Percentiles rank a stretch among this genome's conserved stretches.
Conservation (phyloP, 2,888 invertebrate species). For the Oegoconia quadripuncta region DNA sequence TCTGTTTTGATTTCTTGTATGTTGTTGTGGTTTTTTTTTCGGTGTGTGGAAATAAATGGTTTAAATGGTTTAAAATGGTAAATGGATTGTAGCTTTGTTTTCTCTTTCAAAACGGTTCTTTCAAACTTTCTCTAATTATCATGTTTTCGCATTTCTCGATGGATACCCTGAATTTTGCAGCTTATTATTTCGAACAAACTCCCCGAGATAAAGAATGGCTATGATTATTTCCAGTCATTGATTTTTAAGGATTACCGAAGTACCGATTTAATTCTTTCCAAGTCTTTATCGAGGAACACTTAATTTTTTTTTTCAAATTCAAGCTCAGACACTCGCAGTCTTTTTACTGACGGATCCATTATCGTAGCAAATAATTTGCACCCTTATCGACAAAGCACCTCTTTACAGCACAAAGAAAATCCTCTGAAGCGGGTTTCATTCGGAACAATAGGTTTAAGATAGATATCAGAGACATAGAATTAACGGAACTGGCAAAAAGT, state of each 20-base stretch:
- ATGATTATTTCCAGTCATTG: background rate
- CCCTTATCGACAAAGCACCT: conserved; percentile 32
- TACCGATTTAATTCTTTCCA: background rate
- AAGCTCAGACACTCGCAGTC: conserved; percentile 25
- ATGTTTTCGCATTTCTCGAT: too few species aligned
- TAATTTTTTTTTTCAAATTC: conserved; percentile 18
- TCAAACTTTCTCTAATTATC: too few species aligned
- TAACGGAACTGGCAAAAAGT: conserved; percentile 1
- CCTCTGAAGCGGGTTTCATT: conserved; percentile 34
- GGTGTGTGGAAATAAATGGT: too few species aligned
- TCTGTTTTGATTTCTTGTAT: too few species aligned
- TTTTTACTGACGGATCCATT: conserved; percentile 25
- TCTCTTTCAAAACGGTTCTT: too few species aligned
- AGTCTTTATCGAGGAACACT: background rate
- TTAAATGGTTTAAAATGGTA: too few species aligned
- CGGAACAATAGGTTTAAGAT: conserved; percentile 33
- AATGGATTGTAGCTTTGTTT: too few species aligned
- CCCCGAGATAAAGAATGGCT: too few species aligned
- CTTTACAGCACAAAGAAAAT: conserved; percentile 34
- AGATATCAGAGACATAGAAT: background rate
- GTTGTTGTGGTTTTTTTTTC: too few species aligned
- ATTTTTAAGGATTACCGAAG: background rate
- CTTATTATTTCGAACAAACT: too few species aligned
- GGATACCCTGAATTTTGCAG: too few species aligned
- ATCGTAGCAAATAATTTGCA: conserved; percentile 35